Percentiles rank a stretch among this genome's conserved stretches.
phyloP scores from a whole-genome alignment of 2,797 vertebrate species.

The Oceanodroma leucorhoa region DNA sequence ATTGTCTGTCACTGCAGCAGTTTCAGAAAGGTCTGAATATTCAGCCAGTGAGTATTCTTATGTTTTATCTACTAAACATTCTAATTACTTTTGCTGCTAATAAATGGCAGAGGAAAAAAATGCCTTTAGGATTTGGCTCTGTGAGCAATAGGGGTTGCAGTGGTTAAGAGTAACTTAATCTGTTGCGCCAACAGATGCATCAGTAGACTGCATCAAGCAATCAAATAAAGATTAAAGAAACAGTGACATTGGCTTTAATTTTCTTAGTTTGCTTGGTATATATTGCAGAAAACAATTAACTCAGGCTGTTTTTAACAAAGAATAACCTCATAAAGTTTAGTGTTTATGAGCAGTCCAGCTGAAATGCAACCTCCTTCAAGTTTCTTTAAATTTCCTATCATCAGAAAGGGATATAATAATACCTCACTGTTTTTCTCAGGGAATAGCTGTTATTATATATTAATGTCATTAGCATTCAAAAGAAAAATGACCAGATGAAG shows the following conservation, averaged over 20 bases:
- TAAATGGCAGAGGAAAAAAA: slow-evolving; percentile 28
- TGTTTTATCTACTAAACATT: slow-evolving; percentile 33
- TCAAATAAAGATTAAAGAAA: slow-evolving; percentile 63
- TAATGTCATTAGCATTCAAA: neutral
- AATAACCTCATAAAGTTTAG: neutral
- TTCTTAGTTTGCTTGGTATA: slow-evolving; percentile 39
- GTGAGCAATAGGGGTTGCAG: neutral
- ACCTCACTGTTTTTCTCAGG: neutral
- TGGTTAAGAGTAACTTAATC: slow-evolving; percentile 55
- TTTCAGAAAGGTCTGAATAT: slow-evolving; percentile 33
- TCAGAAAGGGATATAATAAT: neutral
- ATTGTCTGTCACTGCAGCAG: slow-evolving; percentile 21
- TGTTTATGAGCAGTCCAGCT: neutral
- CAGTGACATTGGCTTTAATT: slow-evolving; percentile 47
- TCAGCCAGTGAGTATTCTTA: neutral
- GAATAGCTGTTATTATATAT: neutral
- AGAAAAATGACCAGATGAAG: neutral
- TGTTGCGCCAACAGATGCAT: slow-evolving; percentile 18
- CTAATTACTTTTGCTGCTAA: slow-evolving; percentile 50
- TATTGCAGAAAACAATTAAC: slow-evolving; percentile 35
- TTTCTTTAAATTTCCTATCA: neutral
- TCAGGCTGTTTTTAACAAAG: slow-evolving; percentile 1
- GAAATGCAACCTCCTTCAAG: neutral
- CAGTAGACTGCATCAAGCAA: slow-evolving; percentile 52
- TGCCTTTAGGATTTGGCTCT: slow-evolving; percentile 19